Evolutionary conservation across 2,888 invertebrate genomes (phyloP).

Genomic region (Thereva unica): DNA sequence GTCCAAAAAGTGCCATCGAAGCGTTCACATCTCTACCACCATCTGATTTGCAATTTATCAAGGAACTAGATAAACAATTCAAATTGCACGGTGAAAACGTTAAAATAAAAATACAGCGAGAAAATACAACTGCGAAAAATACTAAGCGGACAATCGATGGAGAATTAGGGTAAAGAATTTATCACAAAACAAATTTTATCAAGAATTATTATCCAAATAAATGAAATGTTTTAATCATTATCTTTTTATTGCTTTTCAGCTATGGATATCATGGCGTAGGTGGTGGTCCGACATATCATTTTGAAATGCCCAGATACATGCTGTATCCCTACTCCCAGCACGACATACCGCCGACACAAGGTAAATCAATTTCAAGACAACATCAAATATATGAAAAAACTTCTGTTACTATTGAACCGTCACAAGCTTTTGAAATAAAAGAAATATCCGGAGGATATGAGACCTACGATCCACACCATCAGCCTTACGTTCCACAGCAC

Average conservation of each 20-base stretch:
- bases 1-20: conserved; percentile 48
- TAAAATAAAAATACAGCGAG: conserved; percentile 56
- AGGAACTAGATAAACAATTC: conserved; percentile 57
- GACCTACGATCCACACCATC: conserved; percentile 16
- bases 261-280: conserved; percentile 52
- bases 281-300: conserved; percentile 50
- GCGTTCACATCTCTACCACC: conserved; percentile 52
- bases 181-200: no score
- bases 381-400: conserved; percentile 49
- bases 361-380: conserved; percentile 45
- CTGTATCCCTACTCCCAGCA: conserved; percentile 73
- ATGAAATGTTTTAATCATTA: conserved; percentile 50
- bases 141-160: conserved; percentile 73
- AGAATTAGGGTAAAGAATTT: conserved; percentile 68
- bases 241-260: conserved; percentile 43
- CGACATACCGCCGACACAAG: conserved; percentile 59
- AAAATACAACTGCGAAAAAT: conserved; percentile 52
- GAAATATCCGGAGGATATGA: conserved; percentile 33
- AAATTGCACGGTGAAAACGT: conserved; percentile 55
- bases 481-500: background rate
- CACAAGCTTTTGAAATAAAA: conserved; percentile 60
- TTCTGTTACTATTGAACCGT: conserved; percentile 64
- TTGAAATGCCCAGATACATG: conserved; percentile 63
- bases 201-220: conserved; percentile 57
- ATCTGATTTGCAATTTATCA: conserved; percentile 56